Evolutionary conservation across 2,797 vertebrate genomes (phyloP).

Genomic region (Yasuhikotakia modesta): DNA sequence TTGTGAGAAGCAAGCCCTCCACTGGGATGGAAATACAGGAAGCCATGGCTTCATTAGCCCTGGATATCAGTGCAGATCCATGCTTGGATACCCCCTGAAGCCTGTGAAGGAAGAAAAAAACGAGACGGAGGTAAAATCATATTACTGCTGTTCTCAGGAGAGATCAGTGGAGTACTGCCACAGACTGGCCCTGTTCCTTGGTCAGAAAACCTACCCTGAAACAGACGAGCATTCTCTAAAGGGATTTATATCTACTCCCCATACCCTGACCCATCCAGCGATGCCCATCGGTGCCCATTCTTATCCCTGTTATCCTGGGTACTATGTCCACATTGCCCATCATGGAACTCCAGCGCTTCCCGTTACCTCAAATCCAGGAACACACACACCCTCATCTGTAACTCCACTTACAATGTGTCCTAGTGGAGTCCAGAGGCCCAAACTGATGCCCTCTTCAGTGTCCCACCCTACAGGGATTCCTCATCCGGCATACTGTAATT

Average conservation of each 20-base stretch:
- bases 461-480: slow-evolving; percentile 84
- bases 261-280: slow-evolving; percentile 66
- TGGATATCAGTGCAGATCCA: slow-evolving; percentile 69
- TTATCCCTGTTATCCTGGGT: slow-evolving; percentile 78
- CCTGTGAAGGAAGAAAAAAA: slow-evolving; percentile 79
- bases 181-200: slow-evolving; percentile 90
- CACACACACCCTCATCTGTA: slow-evolving; percentile 64
- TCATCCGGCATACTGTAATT: slow-evolving; percentile 87
- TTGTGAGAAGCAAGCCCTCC: slow-evolving; percentile 69
- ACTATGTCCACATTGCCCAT: slow-evolving; percentile 80
- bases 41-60: slow-evolving; percentile 71
- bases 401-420: slow-evolving; percentile 73
- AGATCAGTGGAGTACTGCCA: slow-evolving; percentile 85
- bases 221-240: slow-evolving; percentile 82
- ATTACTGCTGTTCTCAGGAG: slow-evolving; percentile 83
- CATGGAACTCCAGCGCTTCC: slow-evolving; percentile 68
- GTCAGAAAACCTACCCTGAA: slow-evolving; percentile 86
- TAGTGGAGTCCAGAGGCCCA: slow-evolving; percentile 73
- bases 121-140: slow-evolving; percentile 75
- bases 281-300: slow-evolving; percentile 74
- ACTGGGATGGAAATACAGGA: slow-evolving; percentile 67
- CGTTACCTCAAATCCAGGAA: slow-evolving; percentile 76
- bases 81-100: slow-evolving; percentile 75
- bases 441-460: slow-evolving; percentile 75
- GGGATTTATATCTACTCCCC: slow-evolving; percentile 84